Evolutionary conservation across 2,113 vertebrate species (phyloP), one percentile per base, ranked within the genome.

Genomic region (Neomonachus schauinslandi): DNA sequence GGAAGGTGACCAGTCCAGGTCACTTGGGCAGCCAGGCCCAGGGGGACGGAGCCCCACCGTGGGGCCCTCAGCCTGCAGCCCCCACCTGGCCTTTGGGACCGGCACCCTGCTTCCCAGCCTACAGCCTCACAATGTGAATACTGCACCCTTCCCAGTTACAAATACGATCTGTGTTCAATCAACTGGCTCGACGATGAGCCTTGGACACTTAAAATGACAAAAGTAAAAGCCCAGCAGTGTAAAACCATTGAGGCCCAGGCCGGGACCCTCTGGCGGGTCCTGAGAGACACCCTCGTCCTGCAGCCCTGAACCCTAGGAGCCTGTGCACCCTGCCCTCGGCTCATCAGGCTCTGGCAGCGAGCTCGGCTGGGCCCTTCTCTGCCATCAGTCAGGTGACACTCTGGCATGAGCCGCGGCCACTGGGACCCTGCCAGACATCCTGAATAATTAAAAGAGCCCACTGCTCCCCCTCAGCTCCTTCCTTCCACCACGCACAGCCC

Each of bases 181-280:
- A 18, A 16, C 76, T 0, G 8, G 33, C 39, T 31, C 22, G 1
- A 13, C 24, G 3, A 1, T 0, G 7, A n/a, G 31, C 63, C 57
- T 31, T 5, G 22, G 31, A 46, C 39, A 19, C 39, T 14, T 4
- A 12, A 11, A 15, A 26, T 0, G 18, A 9, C 28, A 11, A 9
- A 8, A 2, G 8, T 0, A 6, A 51, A 24, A 4, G 65, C 67
- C 65, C 2, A 14, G 5, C 36, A 0, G 1, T 9, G 46, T 9
- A 22, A 4, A 2, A 1, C 21, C 1, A 59, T 19, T 0, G 1
- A 18, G 28, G 21, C 26, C 0, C 51, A 1, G 3, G 1, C 5
- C 4, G 5, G 55, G 24, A 7, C 88, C 13, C 4, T 16, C 31
- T 1, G 1, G 24, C 7, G 0, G 7, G 1, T 0, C 22, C 65